phyloP scores from a whole-genome alignment of 2,113 vertebrate genomes.

The Galemys pyrenaicus region DNA sequence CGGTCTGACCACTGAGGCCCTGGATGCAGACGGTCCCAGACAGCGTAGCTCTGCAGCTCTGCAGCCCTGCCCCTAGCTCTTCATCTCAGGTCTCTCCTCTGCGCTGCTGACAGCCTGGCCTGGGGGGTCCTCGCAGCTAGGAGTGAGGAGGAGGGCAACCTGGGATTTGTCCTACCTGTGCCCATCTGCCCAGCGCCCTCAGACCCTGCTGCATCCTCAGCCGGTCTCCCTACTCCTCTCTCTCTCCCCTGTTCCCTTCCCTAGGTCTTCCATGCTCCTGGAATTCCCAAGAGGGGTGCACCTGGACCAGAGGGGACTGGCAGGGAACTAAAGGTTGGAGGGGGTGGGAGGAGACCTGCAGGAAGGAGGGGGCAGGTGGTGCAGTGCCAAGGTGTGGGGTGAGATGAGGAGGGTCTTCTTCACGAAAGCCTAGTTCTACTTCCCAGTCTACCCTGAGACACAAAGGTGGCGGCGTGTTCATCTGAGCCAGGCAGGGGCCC shows the following conservation, averaged over 20 bases:
- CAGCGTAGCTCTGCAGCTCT: background rate
- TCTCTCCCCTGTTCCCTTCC: too few relatives aligned
- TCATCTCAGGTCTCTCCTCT: background rate
- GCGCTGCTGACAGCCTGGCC: background rate
- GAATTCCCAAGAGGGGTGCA: too few relatives aligned
- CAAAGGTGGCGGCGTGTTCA: background rate
- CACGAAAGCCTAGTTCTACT: background rate
- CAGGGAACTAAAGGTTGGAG: background rate
- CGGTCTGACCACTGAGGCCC: too few relatives aligned
- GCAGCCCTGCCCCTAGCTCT: background rate
- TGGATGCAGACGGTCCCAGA: accelerated
- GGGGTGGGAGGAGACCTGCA: accelerated
- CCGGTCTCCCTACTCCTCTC: accelerated
- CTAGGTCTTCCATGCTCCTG: background rate
- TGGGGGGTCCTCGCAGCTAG: background rate
- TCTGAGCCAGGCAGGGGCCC: background rate
- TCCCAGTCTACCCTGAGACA: background rate
- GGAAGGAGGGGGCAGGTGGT: background rate
- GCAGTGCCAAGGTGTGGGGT: background rate
- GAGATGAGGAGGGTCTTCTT: background rate
- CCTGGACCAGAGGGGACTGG: background rate
- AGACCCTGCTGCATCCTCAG: too few relatives aligned
- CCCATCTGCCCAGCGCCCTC: background rate
- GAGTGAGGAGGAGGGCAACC: background rate
- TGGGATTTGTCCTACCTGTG: background rate